Evolutionary conservation across 35 echinoderm and acorn worm species (phyloP), one percentile per base, ranked within the genome.

Genomic region (Anneissia japonica): DNA sequence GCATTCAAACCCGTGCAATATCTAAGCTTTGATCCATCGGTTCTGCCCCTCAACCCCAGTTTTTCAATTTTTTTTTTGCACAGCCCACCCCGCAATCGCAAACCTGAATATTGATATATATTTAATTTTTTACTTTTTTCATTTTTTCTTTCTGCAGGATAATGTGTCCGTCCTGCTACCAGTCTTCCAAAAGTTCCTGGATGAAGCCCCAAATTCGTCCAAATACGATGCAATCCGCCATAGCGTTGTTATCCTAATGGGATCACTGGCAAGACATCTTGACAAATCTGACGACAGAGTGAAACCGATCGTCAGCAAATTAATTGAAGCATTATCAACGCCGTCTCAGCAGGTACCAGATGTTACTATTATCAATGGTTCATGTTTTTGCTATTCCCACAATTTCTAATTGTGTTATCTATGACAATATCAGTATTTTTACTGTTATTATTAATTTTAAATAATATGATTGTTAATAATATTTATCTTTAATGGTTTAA

Each of bases 231-330:
- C 91, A 0, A 92, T 97, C 77, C 79, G 95, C 76, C 95, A 97
- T 39, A 97, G 95, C 36, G 95, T 97, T 4, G 89, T 97, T 26
- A 93, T 97, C 39, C 75, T 97, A 37, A 97, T 97, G 91, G 95
- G 95, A 75, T 97, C 95, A 32, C 64, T 97, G 29, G 95, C 95
- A 7, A 93, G 86, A 46, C 95, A 97, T 93, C 83, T 97, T 31
- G 91, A 93, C 55, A 97, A 97, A 83, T 38, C 80, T 23, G 95
- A 97, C 46, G 88, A 85, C 4, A 97, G 93, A 79, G 91, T 97
- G 81, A 97, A 93, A 87, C 95, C 95, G 3, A 97, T 97, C 30
- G 92, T 97, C 36, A 92, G 91, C 34, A 97, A 97, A 72, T 64
- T 97, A 82, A 97, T 97, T 38, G 89, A 93, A 84, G 95, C 95